Evolutionary conservation across 1,140 invertebrate species (phyloP).

Genomic region (Anoplophora glabripennis): DNA sequence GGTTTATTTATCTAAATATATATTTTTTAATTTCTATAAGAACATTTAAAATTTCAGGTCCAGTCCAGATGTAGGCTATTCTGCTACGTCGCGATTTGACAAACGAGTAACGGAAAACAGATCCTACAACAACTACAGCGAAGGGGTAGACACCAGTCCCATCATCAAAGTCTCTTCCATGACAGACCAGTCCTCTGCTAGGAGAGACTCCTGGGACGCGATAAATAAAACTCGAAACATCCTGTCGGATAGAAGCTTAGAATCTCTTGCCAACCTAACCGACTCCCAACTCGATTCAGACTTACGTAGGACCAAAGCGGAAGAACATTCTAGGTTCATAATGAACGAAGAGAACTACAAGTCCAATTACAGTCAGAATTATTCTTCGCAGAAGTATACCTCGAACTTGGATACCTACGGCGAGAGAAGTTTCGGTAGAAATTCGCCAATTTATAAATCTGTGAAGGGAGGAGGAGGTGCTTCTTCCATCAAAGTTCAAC

Average conservation of each 20-base stretch:
- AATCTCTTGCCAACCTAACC: conserved; percentile 66
- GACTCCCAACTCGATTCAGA: conserved; percentile 55
- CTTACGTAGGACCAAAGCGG: conserved; percentile 34
- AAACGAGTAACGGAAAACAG: conserved; percentile 46
- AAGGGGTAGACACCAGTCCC: conserved; percentile 62
- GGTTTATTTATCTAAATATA: no score
- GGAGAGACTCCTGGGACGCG: conserved; percentile 76
- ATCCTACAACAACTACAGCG: conserved; percentile 25
- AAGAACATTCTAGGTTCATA: conserved; percentile 33
- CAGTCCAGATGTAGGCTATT: conserved; percentile 35
- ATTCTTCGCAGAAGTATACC: conserved; percentile 32
- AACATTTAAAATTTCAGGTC: conserved; percentile 12
- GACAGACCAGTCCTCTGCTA: conserved; percentile 55
- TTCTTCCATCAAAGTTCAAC: conserved; percentile 78
- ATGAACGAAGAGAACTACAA: conserved; percentile 33
- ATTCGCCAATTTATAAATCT: conserved; percentile 23
- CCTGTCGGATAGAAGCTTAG: conserved; percentile 63
- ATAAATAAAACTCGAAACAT: conserved; percentile 75
- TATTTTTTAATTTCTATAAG: no score
- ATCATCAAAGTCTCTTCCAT: conserved; percentile 69
- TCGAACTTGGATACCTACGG: conserved; percentile 34
- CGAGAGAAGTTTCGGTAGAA: conserved; percentile 31
- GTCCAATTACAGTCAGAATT: conserved; percentile 41
- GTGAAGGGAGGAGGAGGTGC: conserved; percentile 53
- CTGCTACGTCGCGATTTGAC: conserved; percentile 29